Evolutionary conservation across 2,888 invertebrate genomes (phyloP).

Genomic region (Dicyrtoma fusca): DNA sequence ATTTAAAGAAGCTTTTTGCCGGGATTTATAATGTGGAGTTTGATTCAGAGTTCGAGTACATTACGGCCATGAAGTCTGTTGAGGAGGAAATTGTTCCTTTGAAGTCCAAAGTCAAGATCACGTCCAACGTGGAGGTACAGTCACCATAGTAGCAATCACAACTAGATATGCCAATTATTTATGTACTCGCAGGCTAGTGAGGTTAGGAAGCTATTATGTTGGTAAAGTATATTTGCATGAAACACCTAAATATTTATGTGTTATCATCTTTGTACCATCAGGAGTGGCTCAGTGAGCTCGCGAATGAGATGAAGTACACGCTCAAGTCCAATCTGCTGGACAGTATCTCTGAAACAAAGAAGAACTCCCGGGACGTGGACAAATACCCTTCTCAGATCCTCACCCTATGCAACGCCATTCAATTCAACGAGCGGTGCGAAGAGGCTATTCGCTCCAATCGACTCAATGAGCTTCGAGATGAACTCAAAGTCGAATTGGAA

Average conservation of each 20-base stretch:
- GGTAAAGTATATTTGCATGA: not conserved
- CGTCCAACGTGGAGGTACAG: conserved; percentile 79
- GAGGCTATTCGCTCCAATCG: conserved; percentile 73
- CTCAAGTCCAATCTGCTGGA: conserved; percentile 71
- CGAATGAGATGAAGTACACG: conserved; percentile 78
- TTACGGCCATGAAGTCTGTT: conserved; percentile 74
- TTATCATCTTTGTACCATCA: too few relatives aligned
- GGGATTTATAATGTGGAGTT: conserved; percentile 81
- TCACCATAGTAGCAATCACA: not conserved
- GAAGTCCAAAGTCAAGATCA: conserved; percentile 70
- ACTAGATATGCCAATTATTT: not conserved
- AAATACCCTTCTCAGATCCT: conserved; percentile 78
- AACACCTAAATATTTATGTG: too few relatives aligned
- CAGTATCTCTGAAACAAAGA: conserved; percentile 61
- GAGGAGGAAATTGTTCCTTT: conserved; percentile 75
- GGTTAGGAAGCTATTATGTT: not conserved
- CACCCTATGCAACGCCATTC: conserved; percentile 80
- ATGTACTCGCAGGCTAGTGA: not conserved
- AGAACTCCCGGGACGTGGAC: conserved; percentile 64
- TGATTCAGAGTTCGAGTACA: conserved; percentile 64
- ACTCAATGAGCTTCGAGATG: conserved; percentile 63
- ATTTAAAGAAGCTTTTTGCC: conserved; percentile 94
- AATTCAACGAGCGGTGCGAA: conserved; percentile 83
- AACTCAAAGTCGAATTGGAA: conserved; percentile 60
- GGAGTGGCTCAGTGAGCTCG: conserved; percentile 78